phyloP scores from a whole-genome alignment of 2,797 vertebrate genomes.

The Salmo trutta region DNA sequence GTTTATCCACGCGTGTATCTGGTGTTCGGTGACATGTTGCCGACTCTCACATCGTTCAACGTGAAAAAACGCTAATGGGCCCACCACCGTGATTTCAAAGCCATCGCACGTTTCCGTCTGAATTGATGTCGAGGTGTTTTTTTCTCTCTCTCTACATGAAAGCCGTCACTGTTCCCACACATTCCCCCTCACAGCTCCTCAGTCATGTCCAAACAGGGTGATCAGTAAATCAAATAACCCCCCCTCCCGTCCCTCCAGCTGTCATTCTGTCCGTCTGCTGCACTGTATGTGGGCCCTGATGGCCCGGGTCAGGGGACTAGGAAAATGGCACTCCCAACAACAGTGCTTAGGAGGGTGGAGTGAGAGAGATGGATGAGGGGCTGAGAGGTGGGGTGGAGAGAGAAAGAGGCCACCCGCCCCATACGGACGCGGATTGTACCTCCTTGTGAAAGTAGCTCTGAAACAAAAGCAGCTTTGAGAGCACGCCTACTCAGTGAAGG shows the following conservation, averaged over 20 bases:
- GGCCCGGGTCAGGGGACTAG: not conserved
- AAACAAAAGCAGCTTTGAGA: slow-evolving; percentile 79
- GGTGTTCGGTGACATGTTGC: slow-evolving; percentile 42
- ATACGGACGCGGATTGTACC: slow-evolving; percentile 57
- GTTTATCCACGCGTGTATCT: slow-evolving; percentile 47
- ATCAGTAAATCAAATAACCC: slow-evolving; percentile 57
- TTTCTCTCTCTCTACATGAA: slow-evolving; percentile 44
- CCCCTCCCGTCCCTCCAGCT: slow-evolving; percentile 8
- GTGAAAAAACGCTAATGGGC: slow-evolving; percentile 43
- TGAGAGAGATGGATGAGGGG: slow-evolving; percentile 18
- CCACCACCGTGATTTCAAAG: slow-evolving; percentile 48
- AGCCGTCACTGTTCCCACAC: slow-evolving; percentile 38
- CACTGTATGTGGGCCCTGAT: not conserved
- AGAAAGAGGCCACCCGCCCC: not conserved
- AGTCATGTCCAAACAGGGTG: slow-evolving; percentile 51
- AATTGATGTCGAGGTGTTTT: slow-evolving; percentile 22
- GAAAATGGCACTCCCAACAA: slow-evolving; percentile 41
- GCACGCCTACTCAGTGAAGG: slow-evolving; percentile 60
- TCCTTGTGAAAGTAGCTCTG: slow-evolving; percentile 72
- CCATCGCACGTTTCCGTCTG: slow-evolving; percentile 21
- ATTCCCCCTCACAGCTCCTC: slow-evolving; percentile 19
- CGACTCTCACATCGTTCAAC: slow-evolving; percentile 40
- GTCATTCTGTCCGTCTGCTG: not conserved
- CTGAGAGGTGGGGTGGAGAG: slow-evolving; percentile 44
- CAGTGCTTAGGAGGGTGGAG: slow-evolving; percentile 37